Percentiles rank a stretch among this genome's conserved stretches.
These are phyloP conservation scores for Eupeodes luniger DNA, from an alignment of 2,888 invertebrate genomes.

Conservation along the genomic window DNA sequence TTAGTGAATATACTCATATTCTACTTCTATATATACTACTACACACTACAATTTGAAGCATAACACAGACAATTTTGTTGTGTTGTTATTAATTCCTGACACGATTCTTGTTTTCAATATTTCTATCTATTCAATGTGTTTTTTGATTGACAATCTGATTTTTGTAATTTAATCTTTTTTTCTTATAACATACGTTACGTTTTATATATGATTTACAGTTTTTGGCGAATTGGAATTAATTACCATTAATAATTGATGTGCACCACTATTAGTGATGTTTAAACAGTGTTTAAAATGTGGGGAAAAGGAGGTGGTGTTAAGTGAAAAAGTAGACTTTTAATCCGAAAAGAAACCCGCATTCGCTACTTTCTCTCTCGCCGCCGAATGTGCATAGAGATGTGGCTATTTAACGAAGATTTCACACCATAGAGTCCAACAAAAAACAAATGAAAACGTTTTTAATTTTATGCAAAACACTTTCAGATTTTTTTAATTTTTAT, in stretches of 20 bases:
- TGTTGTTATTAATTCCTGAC: slow-evolving; percentile 34
- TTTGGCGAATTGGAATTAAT: slow-evolving; percentile 29
- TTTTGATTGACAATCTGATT: slow-evolving; percentile 46
- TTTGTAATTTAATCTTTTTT: slow-evolving; percentile 40
- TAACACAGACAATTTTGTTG: background rate
- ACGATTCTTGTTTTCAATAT: slow-evolving; percentile 35
- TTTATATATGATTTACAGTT: slow-evolving; percentile 13
- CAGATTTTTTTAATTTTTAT: background rate
- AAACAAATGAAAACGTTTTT: background rate
- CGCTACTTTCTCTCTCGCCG: slow-evolving; percentile 19
- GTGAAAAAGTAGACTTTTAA: background rate
- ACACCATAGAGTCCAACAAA: background rate
- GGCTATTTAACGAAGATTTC: slow-evolving; percentile 7
- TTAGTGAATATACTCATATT: background rate
- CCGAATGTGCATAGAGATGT: slow-evolving; percentile 7
- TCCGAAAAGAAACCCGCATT: background rate
- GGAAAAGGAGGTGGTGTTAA: background rate
- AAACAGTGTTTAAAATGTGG: background rate
- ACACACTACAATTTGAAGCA: background rate
- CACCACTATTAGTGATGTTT: background rate
- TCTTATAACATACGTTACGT: background rate
- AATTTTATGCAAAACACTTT: slow-evolving; percentile 27
- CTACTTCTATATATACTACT: no score
- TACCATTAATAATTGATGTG: slow-evolving; percentile 38
- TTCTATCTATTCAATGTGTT: slow-evolving; percentile 37